A percentile compares a stretch with the other conserved stretches of the same genome.
phyloP scores from a whole-genome alignment of 2,797 vertebrate species.

The Danio tinwini region DNA sequence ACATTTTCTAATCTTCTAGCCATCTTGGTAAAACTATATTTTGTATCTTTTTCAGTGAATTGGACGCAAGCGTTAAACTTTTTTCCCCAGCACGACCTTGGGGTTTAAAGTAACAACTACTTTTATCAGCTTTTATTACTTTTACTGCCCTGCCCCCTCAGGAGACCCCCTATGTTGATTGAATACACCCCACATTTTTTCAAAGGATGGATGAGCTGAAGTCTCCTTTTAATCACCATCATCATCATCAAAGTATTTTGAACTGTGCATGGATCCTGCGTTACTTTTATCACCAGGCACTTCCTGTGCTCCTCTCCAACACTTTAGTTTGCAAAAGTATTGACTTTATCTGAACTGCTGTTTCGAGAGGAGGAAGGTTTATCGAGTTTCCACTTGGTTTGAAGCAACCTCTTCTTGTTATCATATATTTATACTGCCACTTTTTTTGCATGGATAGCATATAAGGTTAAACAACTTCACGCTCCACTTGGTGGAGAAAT shows the following conservation, averaged over 20 bases:
- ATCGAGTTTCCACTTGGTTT: not conserved
- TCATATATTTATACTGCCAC: conserved; percentile 53
- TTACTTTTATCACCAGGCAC: conserved; percentile 50
- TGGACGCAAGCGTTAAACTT: conserved; percentile 52
- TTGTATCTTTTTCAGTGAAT: conserved; percentile 71
- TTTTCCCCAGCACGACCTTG: conserved; percentile 50
- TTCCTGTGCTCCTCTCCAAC: conserved; percentile 48
- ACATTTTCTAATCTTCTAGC: too few species aligned
- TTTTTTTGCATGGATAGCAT: conserved; percentile 64
- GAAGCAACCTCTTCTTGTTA: conserved; percentile 14
- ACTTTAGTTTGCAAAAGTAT: conserved; percentile 59
- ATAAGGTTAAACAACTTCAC: conserved; percentile 63
- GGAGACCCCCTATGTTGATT: conserved; percentile 75
- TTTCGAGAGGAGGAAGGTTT: conserved; percentile 11
- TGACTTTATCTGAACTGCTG: conserved; percentile 66
- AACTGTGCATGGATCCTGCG: conserved; percentile 69
- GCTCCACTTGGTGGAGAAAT: conserved; percentile 76
- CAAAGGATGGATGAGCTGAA: conserved; percentile 79
- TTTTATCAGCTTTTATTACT: conserved; percentile 58
- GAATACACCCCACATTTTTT: conserved; percentile 63
- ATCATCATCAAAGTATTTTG: conserved; percentile 67
- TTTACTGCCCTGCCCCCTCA: conserved; percentile 55
- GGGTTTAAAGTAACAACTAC: conserved; percentile 53
- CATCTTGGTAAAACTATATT: conserved; percentile 13
- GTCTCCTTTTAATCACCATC: conserved; percentile 60